These are phyloP conservation scores for Myiothlypis chrysogaster DNA, from an alignment of 2,797 vertebrate genomes.

Conservation along the genomic window DNA sequence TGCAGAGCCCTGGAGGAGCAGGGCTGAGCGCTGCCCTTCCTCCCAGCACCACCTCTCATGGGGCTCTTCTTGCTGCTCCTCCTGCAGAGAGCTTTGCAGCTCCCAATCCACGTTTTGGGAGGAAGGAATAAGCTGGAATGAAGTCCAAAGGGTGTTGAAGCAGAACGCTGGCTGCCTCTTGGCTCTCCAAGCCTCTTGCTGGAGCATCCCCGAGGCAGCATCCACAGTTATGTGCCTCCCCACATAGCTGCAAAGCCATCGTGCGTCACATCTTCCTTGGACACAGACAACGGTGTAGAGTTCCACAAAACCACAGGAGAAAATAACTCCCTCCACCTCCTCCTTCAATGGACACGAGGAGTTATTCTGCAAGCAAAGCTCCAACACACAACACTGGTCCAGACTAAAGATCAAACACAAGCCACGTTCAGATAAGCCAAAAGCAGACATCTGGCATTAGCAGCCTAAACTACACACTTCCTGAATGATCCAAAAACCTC, in stretches of 20 bases:
- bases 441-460: not conserved
- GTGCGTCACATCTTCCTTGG: constrained; percentile 51
- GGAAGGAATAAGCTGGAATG: not conserved
- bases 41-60: not conserved
- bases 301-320: constrained; percentile 39
- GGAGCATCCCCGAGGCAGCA: constrained; percentile 3
- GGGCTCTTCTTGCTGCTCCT: not conserved
- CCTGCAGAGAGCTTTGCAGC: not conserved
- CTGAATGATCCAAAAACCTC: not conserved
- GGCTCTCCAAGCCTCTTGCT: not conserved
- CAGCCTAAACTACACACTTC: not conserved
- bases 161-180: not conserved
- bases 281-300: not conserved
- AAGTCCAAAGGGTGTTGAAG: not conserved
- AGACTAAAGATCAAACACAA: not conserved
- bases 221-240: not conserved
- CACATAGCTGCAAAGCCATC: constrained; percentile 33
- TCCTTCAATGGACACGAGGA: not conserved
- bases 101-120: not conserved
- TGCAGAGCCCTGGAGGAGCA: not conserved
- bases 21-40: not conserved
- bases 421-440: not conserved
- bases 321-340: not conserved
- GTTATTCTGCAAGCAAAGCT: not conserved
- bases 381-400: not conserved